Percentiles rank a stretch among this genome's conserved stretches.
These are phyloP conservation scores for Scarus forsteni DNA, from an alignment of 2,797 vertebrate genomes.

Conservation along the genomic window DNA sequence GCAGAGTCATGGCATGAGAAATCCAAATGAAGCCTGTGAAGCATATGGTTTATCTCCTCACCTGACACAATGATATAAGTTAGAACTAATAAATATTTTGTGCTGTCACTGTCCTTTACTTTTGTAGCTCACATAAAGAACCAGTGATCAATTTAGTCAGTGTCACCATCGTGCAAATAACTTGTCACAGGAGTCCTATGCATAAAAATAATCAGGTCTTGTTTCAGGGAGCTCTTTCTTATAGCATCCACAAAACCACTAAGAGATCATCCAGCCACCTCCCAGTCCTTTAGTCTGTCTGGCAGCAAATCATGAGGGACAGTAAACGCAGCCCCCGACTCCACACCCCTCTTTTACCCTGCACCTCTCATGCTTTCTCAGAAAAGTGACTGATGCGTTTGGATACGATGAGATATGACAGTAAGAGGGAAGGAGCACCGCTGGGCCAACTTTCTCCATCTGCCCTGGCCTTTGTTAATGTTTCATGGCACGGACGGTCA, in stretches of 20 bases:
- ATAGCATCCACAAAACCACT: neutral
- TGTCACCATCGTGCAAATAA: no score
- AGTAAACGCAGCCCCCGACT: constrained; percentile 7
- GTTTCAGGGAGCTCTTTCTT: neutral
- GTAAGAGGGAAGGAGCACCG: constrained; percentile 10
- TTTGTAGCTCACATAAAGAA: no score
- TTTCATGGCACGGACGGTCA: constrained; percentile 58
- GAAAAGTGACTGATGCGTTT: constrained; percentile 38
- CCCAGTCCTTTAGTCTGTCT: neutral
- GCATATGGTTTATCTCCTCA: no score
- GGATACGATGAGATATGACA: constrained; percentile 55
- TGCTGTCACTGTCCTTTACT: no score
- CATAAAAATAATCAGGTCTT: neutral
- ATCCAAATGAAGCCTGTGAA: no score
- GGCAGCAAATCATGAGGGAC: constrained; percentile 19
- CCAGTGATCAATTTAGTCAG: no score
- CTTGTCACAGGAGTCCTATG: neutral
- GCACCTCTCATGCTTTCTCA: constrained; percentile 5
- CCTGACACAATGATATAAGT: no score
- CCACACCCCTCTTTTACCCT: constrained; percentile 10
- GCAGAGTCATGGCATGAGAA: no score
- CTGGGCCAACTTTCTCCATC: constrained; percentile 42
- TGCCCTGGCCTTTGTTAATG: constrained; percentile 48
- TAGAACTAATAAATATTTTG: no score
- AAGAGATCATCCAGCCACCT: neutral